A percentile compares a stretch with the other conserved stretches of the same genome.
phyloP scores from a whole-genome alignment of 2,797 vertebrate species.

The Craterocephalus amniculus region DNA sequence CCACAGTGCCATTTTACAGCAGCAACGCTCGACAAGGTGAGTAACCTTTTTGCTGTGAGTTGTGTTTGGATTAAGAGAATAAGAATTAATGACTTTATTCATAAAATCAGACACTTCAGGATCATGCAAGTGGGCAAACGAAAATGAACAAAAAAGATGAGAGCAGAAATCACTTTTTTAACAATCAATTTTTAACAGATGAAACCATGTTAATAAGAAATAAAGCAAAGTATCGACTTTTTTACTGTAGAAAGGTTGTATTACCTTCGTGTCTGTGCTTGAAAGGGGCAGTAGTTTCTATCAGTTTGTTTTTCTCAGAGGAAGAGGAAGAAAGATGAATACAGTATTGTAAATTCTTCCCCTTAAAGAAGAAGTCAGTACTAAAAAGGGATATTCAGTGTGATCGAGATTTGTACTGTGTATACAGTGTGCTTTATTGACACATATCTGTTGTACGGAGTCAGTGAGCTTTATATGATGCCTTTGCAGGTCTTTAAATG shows the following conservation, averaged over 20 bases:
- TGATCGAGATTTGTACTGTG: not conserved
- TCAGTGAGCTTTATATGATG: not conserved
- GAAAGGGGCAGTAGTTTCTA: not conserved
- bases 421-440: not conserved
- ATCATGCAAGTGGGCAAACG: not conserved
- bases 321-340: not conserved
- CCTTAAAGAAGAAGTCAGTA: constrained; percentile 13
- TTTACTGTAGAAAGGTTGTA: not conserved
- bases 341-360: not conserved
- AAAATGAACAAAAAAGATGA: not conserved
- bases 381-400: not conserved
- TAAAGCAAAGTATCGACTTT: not conserved
- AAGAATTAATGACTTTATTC: not conserved
- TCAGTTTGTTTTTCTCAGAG: not conserved
- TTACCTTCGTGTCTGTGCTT: not conserved
- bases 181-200: not conserved
- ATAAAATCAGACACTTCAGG: not conserved
- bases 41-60: constrained; percentile 9
- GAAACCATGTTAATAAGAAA: not conserved
- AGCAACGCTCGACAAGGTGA: constrained; percentile 43
- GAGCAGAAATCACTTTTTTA: not conserved
- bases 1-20: constrained; percentile 30
- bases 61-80: not conserved
- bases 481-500: constrained; percentile 17
- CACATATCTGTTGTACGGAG: not conserved